Evolutionary conservation across 2,888 invertebrate genomes (phyloP), one percentile per base, ranked within the genome.

Genomic region (Hydropsyche betteni): DNA sequence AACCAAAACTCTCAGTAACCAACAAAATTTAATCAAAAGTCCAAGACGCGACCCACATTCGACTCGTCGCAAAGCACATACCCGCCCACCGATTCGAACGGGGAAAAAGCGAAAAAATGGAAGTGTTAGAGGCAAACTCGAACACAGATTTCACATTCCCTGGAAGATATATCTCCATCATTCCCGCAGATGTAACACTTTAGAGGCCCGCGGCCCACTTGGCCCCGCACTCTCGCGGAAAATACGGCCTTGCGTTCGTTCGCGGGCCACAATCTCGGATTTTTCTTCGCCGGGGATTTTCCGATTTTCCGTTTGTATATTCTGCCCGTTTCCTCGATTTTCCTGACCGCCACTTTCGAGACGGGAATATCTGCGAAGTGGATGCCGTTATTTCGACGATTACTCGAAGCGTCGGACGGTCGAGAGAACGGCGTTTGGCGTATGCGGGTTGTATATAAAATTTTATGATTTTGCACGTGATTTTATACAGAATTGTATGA

Each of bases 151-250:
- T 74, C 55, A 10, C 74, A 58, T 74, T 74, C 52, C 36, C 44
- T 16, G n/a, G 34, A 44, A 51, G 44, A 51, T 68, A 61, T 58
- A 51, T 74, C 68, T 69, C 53, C 38, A 38, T 69, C 74, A 55
- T 69, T 69, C 38, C 12, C 14, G 53, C 51, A 38, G 69, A 55
- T 74, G 55, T 72, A 52, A 55, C 74, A 68, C 74, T 68, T 74
- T 72, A 72, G 55, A 34, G 55, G 74, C 53, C 52, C 34, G 53
- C 64, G 69, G 16, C 74, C 74, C 74, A 74, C 74, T 68, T 74
- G 68, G 44, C 69, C 12, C 68, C 8, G 55, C 55, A 55, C 74
- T 58, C 74, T 74, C 68, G 55, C 24, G 50, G 74, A 74, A 73
- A 74, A 74, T 74, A 51, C 38, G 14, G 50, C 68, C 51, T 44